Base-by-base conservation (phyloP, 2,113 vertebrate species). In the Takifugu bimaculatus region DNA sequence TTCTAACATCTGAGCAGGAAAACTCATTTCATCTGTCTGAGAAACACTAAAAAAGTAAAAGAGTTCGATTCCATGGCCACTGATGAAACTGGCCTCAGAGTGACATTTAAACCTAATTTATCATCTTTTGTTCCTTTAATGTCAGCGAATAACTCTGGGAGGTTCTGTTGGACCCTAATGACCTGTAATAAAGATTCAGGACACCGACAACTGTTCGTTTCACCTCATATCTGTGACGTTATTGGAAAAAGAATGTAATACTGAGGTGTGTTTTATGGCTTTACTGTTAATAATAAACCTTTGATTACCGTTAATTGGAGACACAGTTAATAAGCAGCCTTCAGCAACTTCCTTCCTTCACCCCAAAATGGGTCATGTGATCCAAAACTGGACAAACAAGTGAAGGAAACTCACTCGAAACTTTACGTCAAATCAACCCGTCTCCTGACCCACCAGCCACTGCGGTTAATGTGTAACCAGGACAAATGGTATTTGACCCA, bases 401-500 rank as follows among this genome's bases (percentile, higher is more conserved):
- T 10, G 7, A 39, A 10, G 6, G 35, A 39, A 39, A 39, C 35
- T 39, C 65, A 57, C 68, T 0, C 54, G 85, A 84, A 71, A 73
- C 3, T 1, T 3, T 2, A 70, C 13, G n/a, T 57, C 68, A 67
- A 43, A 43, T 2, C 49, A 13, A 49, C 43, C 60, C 26, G n/a
- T 9, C 54, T 9, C 12, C 1, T 63, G 54, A 7, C 26, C 51
- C 56, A 51, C 45, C 13, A 28, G 15, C 54, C 9, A 5, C 50
- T 42, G 1, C 20, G 50, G 84, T 89, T 87, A 89, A 87, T 87
- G 63, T 65, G 2, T 79, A 65, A 87, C 79, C 64, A 54, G 57
- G 74, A 51, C 20, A 60, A 76, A 75, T 53, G 26, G 48, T 0
- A 13, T 56, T 45, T 65, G 68, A 72, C 63, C 60, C 42, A 20